Conservation (phyloP, 2,888 invertebrate genomes). For the Pyrgus malvae region DNA sequence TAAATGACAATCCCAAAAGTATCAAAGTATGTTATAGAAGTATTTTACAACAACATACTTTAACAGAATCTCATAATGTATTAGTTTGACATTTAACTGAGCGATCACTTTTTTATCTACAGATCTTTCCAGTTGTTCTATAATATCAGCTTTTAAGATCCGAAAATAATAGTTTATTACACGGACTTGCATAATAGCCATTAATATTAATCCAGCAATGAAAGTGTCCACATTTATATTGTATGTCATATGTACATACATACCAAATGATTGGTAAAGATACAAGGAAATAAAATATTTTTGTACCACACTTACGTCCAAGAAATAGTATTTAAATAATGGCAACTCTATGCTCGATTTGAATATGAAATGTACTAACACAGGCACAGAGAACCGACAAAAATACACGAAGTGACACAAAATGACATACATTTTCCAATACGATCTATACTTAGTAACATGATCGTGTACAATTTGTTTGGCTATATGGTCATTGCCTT, state of each 20-base stretch:
- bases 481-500: conserved; percentile 44
- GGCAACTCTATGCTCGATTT: conserved; percentile 50
- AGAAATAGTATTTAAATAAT: conserved; percentile 63
- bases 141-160: conserved; percentile 40
- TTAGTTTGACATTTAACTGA: neutral
- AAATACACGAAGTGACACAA: conserved; percentile 47
- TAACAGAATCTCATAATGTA: neutral
- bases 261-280: conserved; percentile 57
- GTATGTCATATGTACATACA: conserved; percentile 63
- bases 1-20: too few relatives aligned
- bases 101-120: neutral
- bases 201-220: conserved; percentile 52
- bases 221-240: conserved; percentile 58
- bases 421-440: conserved; percentile 43
- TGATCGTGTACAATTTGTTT: conserved; percentile 43
- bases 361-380: conserved; percentile 45
- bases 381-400: conserved; percentile 45
- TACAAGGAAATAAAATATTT: conserved; percentile 51
- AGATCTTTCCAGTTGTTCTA: conserved; percentile 13
- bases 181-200: conserved; percentile 54
- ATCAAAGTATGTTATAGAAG: too few relatives aligned
- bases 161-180: conserved; percentile 50
- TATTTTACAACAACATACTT: too few relatives aligned
- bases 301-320: conserved; percentile 47
- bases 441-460: conserved; percentile 42